Base-by-base conservation (phyloP, 1,140 invertebrate species). In the Tachypleus tridentatus region DNA sequence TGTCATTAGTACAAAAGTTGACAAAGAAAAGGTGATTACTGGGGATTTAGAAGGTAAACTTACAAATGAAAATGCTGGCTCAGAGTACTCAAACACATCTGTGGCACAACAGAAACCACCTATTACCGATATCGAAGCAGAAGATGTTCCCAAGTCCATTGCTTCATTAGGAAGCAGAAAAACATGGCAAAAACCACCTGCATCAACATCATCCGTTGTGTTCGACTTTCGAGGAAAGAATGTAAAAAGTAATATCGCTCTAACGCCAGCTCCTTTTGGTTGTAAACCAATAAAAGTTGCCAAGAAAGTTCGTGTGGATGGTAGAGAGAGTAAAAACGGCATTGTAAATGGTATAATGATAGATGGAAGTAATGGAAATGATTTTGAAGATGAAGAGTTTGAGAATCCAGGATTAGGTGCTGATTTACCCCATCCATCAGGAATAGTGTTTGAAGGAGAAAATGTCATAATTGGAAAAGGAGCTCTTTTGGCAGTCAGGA, bases 391-490 rank as follows among this genome's bases (percentile, higher is more conserved):
- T 64, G 84, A 84, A 64, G 78, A 80, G 61, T 78, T 80, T 60
- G 77, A 79, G 64, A 70, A 71, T 64, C 79, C 80, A 51, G 73
- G 78, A 79, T 64, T 80, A 78, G 58, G 79, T 82, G 58, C 78
- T 80, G 69, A 71, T 65, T 62, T 70, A 63, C 70, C 71, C 53
- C 51, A 66, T 58, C 69, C 69, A 4, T 90, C 86, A 77, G 83
- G 86, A 76, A 87, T 93, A 62, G 81, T 83, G 65, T 93, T 94
- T 77, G 83, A 86, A 76, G 91, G 91, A 76, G 89, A 88, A 75
- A 93, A 92, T 77, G 81, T 93, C 69, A 84, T 93, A 73, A 91
- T 93, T 77, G 90, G 92, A 77, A 89, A 89, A 57, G 85, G 84
- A 74, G 88, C 86, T 73, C 86, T 86, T 77, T 80, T 90, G 61